A percentile compares a stretch with the other conserved stretches of the same genome.
Conservation (phyloP, 2,113 vertebrate species). For the Equus quagga region DNA sequence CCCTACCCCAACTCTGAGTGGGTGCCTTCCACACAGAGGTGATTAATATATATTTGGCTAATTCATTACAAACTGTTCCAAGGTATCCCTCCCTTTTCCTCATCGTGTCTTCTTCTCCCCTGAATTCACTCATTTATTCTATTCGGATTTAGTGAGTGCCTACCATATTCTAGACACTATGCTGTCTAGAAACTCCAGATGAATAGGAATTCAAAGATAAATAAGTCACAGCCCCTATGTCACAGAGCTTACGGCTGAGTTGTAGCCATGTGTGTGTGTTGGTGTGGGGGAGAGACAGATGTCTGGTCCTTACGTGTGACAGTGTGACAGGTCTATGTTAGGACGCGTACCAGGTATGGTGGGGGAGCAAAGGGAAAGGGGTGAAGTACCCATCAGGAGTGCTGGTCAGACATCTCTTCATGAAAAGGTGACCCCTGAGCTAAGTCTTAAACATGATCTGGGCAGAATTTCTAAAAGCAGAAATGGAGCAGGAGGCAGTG, state of each 20-base stretch:
- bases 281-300: not conserved
- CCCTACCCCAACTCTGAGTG: not conserved
- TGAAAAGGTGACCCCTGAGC: not conserved
- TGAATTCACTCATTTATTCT: slow-evolving; percentile 25
- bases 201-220: slow-evolving; percentile 14
- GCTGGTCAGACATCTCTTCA: not conserved
- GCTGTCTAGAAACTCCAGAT: slow-evolving; percentile 18
- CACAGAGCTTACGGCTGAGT: not conserved
- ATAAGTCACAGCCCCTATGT: not conserved
- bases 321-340: not conserved
- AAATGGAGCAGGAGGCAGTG: not conserved
- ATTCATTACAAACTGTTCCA: not conserved
- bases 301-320: not conserved
- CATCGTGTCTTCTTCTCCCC: not conserved
- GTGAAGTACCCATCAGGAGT: not conserved
- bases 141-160: not conserved
- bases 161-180: not conserved
- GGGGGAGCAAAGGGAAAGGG: not conserved
- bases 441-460: not conserved
- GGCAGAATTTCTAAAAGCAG: not conserved
- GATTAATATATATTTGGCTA: not conserved
- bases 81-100: not conserved
- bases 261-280: not conserved
- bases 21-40: not conserved
- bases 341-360: not conserved